Base-by-base conservation (phyloP, 2,113 vertebrate genomes). In the Riparia riparia region DNA sequence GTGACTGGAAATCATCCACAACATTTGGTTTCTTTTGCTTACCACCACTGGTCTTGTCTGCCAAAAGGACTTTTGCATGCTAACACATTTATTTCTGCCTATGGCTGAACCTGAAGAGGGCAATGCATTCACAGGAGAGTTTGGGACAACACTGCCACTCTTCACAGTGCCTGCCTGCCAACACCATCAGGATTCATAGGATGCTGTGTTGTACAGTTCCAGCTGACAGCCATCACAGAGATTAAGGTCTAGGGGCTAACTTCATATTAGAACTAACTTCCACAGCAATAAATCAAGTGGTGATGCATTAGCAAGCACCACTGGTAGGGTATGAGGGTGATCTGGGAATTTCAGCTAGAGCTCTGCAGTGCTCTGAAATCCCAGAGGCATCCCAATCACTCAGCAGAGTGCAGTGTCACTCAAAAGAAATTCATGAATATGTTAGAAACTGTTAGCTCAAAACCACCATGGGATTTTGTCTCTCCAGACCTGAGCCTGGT, bases 341-440 rank as follows among this genome's bases (percentile, higher is more conserved):
- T 26, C 31, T 45, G 57, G 57, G 60, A 88, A 82, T 65, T 93
- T 69, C 50, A 76, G 49, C 47, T 80, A 61, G 47, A 80, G 42
- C 50, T 91, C 73, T 69, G 57, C 81, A 87, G 78, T 44, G 49
- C 45, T 82, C 34, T 56, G 78, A 86, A 90, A 88, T 81, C 82
- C 58, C 79, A 70, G 66, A 1, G 3, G 74, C 64, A 88, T 49
- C 10, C 26, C 60, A 69, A 66, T 77, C 1, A 1, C 42, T 86
- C 54, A 66, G 78, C 54, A 91, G 73, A 86, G 51, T 26, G 45
- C 31, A 88, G 37, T 44, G 78, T 71, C 72, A 26, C 68, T 93
- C 64, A 68, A 42, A 82, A 78, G 20, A 86, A 90, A 70, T 1
- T 0, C 15, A 60, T 22, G 25, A 86, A 39, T 58, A 58, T 20